These are phyloP conservation scores for Molothrus aeneus DNA, from an alignment of 2,797 vertebrate species.

Conservation along the genomic window DNA sequence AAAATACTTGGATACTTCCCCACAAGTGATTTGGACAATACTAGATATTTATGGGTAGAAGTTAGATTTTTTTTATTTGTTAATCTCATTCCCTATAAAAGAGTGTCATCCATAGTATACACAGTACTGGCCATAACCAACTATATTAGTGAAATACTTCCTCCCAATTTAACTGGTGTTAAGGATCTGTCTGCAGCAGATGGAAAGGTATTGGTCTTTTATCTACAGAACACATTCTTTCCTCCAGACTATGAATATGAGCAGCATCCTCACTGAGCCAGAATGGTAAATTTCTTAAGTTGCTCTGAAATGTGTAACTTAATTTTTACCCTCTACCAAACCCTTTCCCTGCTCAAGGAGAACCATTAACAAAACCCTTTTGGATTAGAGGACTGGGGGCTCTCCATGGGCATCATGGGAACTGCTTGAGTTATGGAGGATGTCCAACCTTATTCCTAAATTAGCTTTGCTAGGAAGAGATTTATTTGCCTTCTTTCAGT, in stretches of 20 bases:
- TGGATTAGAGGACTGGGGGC: neutral
- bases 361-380: neutral
- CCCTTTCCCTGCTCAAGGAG: neutral
- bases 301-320: neutral
- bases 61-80: neutral
- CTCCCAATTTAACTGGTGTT: neutral
- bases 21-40: neutral
- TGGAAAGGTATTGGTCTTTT: neutral
- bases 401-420: neutral
- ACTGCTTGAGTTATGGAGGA: neutral
- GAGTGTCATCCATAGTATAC: neutral
- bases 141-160: neutral
- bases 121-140: neutral
- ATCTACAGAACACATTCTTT: neutral
- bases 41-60: neutral
- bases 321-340: neutral
- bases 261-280: neutral
- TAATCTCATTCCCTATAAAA: neutral
- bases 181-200: neutral
- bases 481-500: neutral
- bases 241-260: neutral
- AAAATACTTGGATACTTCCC: neutral
- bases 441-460: neutral
- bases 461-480: neutral
- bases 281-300: neutral